Evolutionary conservation across 1,140 invertebrate species (phyloP).

Genomic region (Drosophila ercepeae): DNA sequence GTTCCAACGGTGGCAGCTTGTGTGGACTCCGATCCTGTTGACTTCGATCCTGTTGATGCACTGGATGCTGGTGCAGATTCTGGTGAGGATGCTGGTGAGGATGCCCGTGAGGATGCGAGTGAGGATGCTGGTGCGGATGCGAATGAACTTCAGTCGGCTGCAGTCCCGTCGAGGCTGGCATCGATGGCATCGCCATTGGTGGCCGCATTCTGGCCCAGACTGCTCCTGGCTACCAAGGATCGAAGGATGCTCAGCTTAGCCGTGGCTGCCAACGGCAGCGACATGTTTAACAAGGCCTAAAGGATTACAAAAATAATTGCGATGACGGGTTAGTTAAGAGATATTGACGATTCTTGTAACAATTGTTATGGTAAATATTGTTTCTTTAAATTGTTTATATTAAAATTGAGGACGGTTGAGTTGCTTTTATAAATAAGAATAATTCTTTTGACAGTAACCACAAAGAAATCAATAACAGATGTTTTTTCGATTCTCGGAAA

Average conservation of each 20-base stretch:
- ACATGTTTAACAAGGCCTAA: slow-evolving; percentile 48
- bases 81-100: not conserved
- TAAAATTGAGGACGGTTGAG: no score
- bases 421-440: no score
- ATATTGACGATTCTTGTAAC: no score
- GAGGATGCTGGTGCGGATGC: slow-evolving; percentile 41
- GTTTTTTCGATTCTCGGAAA: no score
- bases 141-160: slow-evolving; percentile 64
- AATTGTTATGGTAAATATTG: no score
- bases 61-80: slow-evolving; percentile 26
- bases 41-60: slow-evolving; percentile 41
- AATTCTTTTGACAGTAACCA: no score
- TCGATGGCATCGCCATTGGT: slow-evolving; percentile 53
- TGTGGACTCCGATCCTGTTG: slow-evolving; percentile 17
- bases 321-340: not conserved
- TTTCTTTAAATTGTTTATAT: no score
- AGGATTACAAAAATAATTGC: not conserved
- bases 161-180: slow-evolving; percentile 54
- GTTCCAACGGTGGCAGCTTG: slow-evolving; percentile 64
- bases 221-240: not conserved
- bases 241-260: slow-evolving; percentile 47
- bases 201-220: slow-evolving; percentile 63
- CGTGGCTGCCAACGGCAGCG: slow-evolving; percentile 53
- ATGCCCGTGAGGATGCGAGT: not conserved
- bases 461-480: no score